Base-by-base conservation (phyloP, 2,888 invertebrate species). In the Eupithecia abbreviata region DNA sequence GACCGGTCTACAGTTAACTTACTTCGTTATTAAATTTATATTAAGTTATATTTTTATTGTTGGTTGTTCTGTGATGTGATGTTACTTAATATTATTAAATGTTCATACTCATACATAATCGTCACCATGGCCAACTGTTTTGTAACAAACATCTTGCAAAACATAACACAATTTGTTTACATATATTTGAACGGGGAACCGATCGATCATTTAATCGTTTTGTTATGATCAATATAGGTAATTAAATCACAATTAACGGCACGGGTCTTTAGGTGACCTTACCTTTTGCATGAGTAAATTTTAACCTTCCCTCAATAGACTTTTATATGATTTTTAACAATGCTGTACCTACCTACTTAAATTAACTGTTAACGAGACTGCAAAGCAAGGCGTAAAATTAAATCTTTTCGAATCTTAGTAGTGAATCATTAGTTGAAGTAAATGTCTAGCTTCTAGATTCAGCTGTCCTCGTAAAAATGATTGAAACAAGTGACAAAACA, bases 391-490 rank as follows among this genome's bases (percentile, higher is more conserved):
- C 3, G 7, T n/a, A 55, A 15, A n/a, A 55, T 55, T 10, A 55
- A 55, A 55, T 15, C 55, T 55, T 51, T 15, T n/a, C 55, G n/a
- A n/a, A 58, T 18, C 10, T 3, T 9, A 58, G 58, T 58, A 18
- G 58, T 58, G 58, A 58, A 58, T 30, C 30, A 62, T 62, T 30
- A 30, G 30, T 62, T 12, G 10, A 62, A 18, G 30, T 58, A 58
- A 62, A 62, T 62, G 10, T 58, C 62, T 10, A 58, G 18, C 18
- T 62, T 62, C 4, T 30, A 62, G 62, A 30, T 30, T 30, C 30
- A 62, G 62, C 18, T 30, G 62, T 7, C 58, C 62, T 66, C 42
- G 7, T 42, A 87, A 85, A 58, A 85, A 84, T 89, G 85, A 62
- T 62, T 86, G 84, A 77, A 66, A 72, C 66, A 72, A 62, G 77